Evolutionary conservation across 2,888 invertebrate genomes (phyloP), one percentile per base, ranked within the genome.

Genomic region (Hyalella azteca): DNA sequence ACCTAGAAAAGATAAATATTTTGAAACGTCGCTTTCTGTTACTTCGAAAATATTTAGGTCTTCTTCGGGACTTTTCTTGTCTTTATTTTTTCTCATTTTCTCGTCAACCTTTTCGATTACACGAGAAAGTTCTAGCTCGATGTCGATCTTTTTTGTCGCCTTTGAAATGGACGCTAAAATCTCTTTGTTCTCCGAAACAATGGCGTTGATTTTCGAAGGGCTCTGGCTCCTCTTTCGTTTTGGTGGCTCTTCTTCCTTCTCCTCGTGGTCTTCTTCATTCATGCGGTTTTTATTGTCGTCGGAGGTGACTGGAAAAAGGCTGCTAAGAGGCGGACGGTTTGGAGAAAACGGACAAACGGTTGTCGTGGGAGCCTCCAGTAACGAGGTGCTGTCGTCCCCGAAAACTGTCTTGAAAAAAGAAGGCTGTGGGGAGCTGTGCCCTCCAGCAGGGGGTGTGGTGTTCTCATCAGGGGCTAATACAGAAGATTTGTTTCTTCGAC

Each of bases 1-100:
- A 26, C 79, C 80, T n/a, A 83, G 81, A 77, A 83, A 83, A 11
- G 83, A 80, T 13, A 83, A 73, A 73, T 83, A 83, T 39, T 80
- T 77, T 59, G 80, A 80, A 48, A 79, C 78, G 50, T 83, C 83
- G 29, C 81, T 81, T 26, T 80, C 83, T 19, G 81, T 79, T 26
- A 83, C 83, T 73, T 81, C 80, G 32, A 80, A 79, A 19, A 76
- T 54, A 49, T 73, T 79, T 32, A 36, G 41, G 19, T 59, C 66
- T 26, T 36, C 78, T 26, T 79, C 73, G 13, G 32, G 32, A 7
- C 45, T 49, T 45, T 79, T 78, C 41, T 40, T 41, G 40, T 60
- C 36, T 29, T 39, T 60, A 26, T 39, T 48, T 60, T 66, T 39
- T 9, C 29, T 60, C 2, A 40, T n/a, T 26, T 40, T 45, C 15